A percentile compares a stretch with the other conserved stretches of the same genome.
Conservation (phyloP, 2,797 vertebrate genomes). For the Gallirallus australis region DNA sequence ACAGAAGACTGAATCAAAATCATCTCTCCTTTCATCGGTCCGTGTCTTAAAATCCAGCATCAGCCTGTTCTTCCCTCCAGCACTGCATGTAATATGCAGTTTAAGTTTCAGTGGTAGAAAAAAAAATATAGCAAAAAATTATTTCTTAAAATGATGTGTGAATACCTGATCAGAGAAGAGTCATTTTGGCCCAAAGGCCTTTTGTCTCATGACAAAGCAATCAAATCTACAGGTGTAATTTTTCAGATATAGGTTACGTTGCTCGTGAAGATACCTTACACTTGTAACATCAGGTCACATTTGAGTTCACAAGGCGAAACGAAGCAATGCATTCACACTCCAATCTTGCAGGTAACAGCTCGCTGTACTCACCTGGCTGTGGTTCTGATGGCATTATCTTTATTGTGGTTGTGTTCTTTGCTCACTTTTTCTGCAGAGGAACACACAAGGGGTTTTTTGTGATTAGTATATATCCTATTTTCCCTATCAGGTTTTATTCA, state of each 20-base stretch:
- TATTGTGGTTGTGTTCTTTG: slow-evolving; percentile 96
- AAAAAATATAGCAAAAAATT: not conserved
- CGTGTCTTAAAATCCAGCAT: not conserved
- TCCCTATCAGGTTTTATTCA: not conserved
- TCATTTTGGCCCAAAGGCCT: not conserved
- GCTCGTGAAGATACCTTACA: not conserved
- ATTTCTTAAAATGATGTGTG: not conserved
- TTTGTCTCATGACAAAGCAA: not conserved
- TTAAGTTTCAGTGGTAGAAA: not conserved
- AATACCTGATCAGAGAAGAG: not conserved
- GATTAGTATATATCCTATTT: not conserved
- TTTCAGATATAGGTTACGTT: not conserved
- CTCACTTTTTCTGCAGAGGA: slow-evolving; percentile 94
- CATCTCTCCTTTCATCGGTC: not conserved
- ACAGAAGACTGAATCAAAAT: not conserved
- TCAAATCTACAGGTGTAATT: not conserved
- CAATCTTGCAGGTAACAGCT: not conserved
- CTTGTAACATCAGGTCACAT: not conserved
- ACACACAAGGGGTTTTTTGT: not conserved
- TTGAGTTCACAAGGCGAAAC: not conserved
- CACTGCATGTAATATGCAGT: not conserved
- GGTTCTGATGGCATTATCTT: slow-evolving; percentile 89
- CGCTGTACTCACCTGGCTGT: slow-evolving; percentile 88
- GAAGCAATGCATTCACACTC: not conserved
- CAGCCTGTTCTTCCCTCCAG: not conserved